Evolutionary conservation across 1,140 invertebrate genomes (phyloP).

Genomic region (Coenobita brevimanus): DNA sequence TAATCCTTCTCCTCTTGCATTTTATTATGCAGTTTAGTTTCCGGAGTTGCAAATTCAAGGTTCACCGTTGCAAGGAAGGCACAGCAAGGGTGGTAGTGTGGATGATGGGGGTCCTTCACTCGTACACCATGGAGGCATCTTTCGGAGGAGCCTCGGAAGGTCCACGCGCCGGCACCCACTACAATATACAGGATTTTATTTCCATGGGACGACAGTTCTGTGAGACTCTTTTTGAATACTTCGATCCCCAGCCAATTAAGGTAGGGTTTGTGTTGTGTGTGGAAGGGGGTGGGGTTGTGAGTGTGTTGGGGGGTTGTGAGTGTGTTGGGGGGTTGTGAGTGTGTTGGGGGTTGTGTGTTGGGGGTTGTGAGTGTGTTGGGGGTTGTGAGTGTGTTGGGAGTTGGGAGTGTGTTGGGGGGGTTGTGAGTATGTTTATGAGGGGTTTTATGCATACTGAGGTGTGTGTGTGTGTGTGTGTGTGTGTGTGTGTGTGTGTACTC

Average conservation of each 20-base stretch:
- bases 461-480: conserved; percentile 6
- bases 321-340: too few relatives aligned
- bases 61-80: conserved; percentile 93
- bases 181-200: conserved; percentile 86
- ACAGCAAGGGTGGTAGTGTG: conserved; percentile 94
- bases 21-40: conserved; percentile 94
- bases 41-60: conserved; percentile 93
- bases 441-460: not conserved
- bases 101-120: conserved; percentile 94
- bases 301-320: too few relatives aligned
- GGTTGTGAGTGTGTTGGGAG: too few relatives aligned
- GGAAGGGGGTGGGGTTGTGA: too few relatives aligned
- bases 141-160: conserved; percentile 87
- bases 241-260: conserved; percentile 90
- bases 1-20: too few relatives aligned
- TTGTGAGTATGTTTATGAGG: too few relatives aligned
- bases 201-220: conserved; percentile 91
- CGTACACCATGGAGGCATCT: conserved; percentile 95
- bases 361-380: too few relatives aligned
- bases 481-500: not conserved
- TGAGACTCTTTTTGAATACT: conserved; percentile 92
- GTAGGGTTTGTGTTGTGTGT: conserved; percentile 73
- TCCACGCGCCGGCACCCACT: conserved; percentile 87
- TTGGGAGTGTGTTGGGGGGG: too few relatives aligned
- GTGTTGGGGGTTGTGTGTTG: too few relatives aligned